A percentile compares a stretch with the other conserved stretches of the same genome.
phyloP scores from a whole-genome alignment of 2,113 vertebrate genomes.

The Nannobrachium achirus region DNA sequence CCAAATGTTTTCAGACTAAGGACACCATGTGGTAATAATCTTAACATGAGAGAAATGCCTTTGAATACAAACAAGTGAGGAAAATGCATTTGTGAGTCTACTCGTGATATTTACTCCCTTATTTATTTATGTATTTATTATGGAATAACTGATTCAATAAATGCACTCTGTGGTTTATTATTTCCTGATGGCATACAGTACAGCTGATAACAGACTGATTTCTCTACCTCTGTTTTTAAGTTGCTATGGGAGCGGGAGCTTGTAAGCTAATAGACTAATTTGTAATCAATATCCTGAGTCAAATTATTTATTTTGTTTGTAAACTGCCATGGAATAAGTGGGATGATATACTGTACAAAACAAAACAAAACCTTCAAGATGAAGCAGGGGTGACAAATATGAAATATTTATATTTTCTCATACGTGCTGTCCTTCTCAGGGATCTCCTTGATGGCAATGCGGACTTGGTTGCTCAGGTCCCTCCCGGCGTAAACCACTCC shows the following conservation, averaged over 20 bases:
- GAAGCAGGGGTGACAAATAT: neutral
- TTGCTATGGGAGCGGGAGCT: no score
- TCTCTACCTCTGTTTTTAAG: no score
- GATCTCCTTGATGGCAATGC: conserved; percentile 96
- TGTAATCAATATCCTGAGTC: no score
- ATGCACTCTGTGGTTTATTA: no score
- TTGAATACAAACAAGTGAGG: neutral
- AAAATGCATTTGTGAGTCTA: neutral
- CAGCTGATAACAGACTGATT: no score
- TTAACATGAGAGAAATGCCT: neutral
- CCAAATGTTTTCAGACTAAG: conserved; percentile 28
- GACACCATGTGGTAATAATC: conserved; percentile 13
- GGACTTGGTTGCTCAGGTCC: conserved; percentile 87
- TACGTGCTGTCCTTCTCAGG: conserved; percentile 90
- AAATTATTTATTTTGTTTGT: no score
- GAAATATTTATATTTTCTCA: conserved; percentile 5
- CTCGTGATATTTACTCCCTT: no score
- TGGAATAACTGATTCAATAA: no score
- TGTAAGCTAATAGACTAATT: no score
- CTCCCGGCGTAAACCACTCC: conserved; percentile 91
- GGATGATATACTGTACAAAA: neutral
- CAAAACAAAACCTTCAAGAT: neutral
- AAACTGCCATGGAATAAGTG: no score
- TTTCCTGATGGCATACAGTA: no score
- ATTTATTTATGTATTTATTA: no score